Conservation (phyloP, 1,140 invertebrate genomes). For the Pseudoatta argentina region DNA sequence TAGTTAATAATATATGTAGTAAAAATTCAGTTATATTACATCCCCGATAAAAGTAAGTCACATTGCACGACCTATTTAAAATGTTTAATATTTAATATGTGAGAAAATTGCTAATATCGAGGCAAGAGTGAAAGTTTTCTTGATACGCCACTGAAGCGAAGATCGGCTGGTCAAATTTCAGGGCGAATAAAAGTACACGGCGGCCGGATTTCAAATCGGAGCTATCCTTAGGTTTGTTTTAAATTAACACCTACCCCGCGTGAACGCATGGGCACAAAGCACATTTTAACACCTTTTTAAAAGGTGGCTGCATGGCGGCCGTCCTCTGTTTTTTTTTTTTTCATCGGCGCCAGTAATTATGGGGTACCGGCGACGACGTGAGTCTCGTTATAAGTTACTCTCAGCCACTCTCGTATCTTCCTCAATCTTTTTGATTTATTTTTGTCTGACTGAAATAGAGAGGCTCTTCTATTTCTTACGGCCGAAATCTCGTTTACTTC, state of each 20-base stretch:
- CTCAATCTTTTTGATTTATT: constrained; percentile 60
- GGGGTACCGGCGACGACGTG: constrained; percentile 72
- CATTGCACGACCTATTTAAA: neutral
- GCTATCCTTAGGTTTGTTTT: constrained; percentile 80
- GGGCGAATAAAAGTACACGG: constrained; percentile 28
- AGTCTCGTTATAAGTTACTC: constrained; percentile 71
- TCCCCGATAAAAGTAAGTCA: neutral
- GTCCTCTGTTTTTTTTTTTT: constrained; percentile 36
- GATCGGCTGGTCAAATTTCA: constrained; percentile 13
- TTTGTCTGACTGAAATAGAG: constrained; percentile 38
- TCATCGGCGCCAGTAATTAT: constrained; percentile 73
- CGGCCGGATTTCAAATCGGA: constrained; percentile 63
- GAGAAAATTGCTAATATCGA: neutral
- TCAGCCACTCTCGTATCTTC: constrained; percentile 37
- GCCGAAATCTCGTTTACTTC: constrained; percentile 25
- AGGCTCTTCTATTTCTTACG: constrained; percentile 32
- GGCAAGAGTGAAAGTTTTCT: constrained; percentile 5
- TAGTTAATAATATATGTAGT: neutral
- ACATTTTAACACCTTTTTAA: constrained; percentile 83
- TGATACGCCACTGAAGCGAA: constrained; percentile 54
- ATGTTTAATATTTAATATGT: neutral
- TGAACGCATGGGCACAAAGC: constrained; percentile 71
- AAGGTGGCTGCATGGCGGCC: constrained; percentile 63
- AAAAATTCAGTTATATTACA: neutral
- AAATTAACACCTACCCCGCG: constrained; percentile 81